phyloP scores from a whole-genome alignment of 2,797 vertebrate genomes.

The Rhabdomys pumilio region DNA sequence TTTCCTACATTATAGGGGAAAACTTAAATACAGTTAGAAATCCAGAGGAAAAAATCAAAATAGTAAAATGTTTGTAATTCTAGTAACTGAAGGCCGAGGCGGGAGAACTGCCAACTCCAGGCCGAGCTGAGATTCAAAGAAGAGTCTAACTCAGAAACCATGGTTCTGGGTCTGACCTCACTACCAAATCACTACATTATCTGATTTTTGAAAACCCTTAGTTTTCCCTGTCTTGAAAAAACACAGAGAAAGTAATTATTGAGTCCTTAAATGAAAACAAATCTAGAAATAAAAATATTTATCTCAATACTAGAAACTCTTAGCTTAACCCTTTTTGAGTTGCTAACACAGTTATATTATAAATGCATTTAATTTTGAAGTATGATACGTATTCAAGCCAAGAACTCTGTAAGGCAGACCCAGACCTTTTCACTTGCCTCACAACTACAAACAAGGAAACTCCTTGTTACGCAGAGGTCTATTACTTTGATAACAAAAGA shows the following conservation, averaged over 20 bases:
- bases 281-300: slow-evolving; percentile 65
- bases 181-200: slow-evolving; percentile 52
- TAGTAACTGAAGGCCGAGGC: not conserved
- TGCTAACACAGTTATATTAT: slow-evolving; percentile 54
- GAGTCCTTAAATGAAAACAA: slow-evolving; percentile 58
- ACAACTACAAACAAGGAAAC: slow-evolving; percentile 59
- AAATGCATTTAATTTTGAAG: slow-evolving; percentile 79
- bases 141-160: slow-evolving; percentile 64
- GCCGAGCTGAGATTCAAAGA: not conserved
- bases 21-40: slow-evolving; percentile 53
- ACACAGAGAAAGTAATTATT: slow-evolving; percentile 50
- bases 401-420: slow-evolving; percentile 71
- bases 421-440: slow-evolving; percentile 62
- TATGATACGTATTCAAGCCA: slow-evolving; percentile 65
- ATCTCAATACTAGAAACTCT: slow-evolving; percentile 68
- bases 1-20: slow-evolving; percentile 58
- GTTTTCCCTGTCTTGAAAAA: slow-evolving; percentile 54
- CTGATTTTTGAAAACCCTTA: slow-evolving; percentile 16
- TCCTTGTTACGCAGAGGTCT: slow-evolving; percentile 59
- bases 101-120: not conserved
- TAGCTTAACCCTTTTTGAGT: not conserved
- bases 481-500: slow-evolving; percentile 69
- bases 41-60: not conserved
- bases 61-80: not conserved
- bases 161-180: slow-evolving; percentile 55